Percentiles rank a stretch among this genome's conserved stretches.
Evolutionary conservation across 2,888 invertebrate species (phyloP).

Genomic region (Sarcophaga carnaria): DNA sequence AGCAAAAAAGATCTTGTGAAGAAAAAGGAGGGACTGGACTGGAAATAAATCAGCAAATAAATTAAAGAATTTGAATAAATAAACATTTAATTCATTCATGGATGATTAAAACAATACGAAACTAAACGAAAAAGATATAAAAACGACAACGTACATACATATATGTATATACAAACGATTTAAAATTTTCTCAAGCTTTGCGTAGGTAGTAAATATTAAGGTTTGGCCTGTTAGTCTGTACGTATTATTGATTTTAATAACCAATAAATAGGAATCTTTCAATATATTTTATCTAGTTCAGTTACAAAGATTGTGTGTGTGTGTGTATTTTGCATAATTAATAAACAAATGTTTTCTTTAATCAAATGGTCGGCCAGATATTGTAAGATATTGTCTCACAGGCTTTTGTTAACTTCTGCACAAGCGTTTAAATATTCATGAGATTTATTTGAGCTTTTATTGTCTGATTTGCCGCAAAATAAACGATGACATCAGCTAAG

Average conservation of each 20-base stretch:
- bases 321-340: slow-evolving; percentile 61
- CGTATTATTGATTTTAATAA: background rate
- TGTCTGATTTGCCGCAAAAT: slow-evolving; percentile 10
- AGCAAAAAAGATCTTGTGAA: background rate
- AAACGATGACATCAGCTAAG: background rate
- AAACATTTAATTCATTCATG: slow-evolving; percentile 44
- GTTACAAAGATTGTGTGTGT: slow-evolving; percentile 31
- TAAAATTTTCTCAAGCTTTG: background rate
- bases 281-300: background rate
- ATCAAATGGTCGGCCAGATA: background rate
- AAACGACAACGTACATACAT: no score
- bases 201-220: background rate
- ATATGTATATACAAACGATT: background rate
- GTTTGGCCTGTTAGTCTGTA: background rate
- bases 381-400: background rate
- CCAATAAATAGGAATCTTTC: background rate
- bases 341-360: slow-evolving; percentile 28
- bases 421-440: slow-evolving; percentile 52
- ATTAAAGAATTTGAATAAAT: slow-evolving; percentile 57
- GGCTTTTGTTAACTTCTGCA: background rate
- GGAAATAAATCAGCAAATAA: slow-evolving; percentile 47
- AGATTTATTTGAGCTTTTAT: slow-evolving; percentile 40
- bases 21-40: background rate
- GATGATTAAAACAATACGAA: background rate
- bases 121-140: background rate